Conservation (phyloP, 2,888 invertebrate species). For the Eurytoma californica region DNA sequence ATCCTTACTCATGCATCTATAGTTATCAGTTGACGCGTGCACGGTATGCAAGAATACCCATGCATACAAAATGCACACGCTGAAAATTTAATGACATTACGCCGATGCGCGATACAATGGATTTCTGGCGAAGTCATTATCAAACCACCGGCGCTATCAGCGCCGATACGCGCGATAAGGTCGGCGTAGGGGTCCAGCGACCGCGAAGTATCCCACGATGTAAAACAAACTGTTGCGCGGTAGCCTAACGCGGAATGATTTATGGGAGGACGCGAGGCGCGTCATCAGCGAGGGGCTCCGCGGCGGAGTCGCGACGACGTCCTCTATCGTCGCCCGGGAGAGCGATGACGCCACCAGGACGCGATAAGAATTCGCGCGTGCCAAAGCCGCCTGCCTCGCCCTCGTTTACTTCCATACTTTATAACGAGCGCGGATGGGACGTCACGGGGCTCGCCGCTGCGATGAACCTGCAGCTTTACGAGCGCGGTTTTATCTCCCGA, state of each 20-base stretch:
- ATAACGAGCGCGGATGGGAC: background rate
- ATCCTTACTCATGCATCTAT: too few species aligned
- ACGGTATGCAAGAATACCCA: too few species aligned
- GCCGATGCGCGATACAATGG: too few species aligned
- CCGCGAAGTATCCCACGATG: slow-evolving; percentile 43
- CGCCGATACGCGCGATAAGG: slow-evolving; percentile 36
- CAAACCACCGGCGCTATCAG: slow-evolving; percentile 33
- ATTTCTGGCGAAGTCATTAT: slow-evolving; percentile 35
- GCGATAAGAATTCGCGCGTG: slow-evolving; percentile 38
- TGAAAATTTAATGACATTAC: too few species aligned
- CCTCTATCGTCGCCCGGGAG: background rate
- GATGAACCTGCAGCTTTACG: slow-evolving; percentile 13
- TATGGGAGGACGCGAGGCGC: slow-evolving; percentile 39
- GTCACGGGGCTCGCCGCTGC: background rate
- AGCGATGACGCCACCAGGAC: background rate
- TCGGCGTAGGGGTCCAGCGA: background rate
- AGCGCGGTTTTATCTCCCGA: background rate
- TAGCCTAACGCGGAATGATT: slow-evolving; percentile 50
- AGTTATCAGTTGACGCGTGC: too few species aligned
- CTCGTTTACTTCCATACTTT: slow-evolving; percentile 4
- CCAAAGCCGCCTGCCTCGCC: background rate
- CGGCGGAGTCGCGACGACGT: background rate
- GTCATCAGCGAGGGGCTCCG: slow-evolving; percentile 30
- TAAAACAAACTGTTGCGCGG: slow-evolving; percentile 55
- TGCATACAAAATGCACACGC: too few species aligned